phyloP scores from a whole-genome alignment of 92 coral and sea anemone species.

The Parazoanthus darwini region DNA sequence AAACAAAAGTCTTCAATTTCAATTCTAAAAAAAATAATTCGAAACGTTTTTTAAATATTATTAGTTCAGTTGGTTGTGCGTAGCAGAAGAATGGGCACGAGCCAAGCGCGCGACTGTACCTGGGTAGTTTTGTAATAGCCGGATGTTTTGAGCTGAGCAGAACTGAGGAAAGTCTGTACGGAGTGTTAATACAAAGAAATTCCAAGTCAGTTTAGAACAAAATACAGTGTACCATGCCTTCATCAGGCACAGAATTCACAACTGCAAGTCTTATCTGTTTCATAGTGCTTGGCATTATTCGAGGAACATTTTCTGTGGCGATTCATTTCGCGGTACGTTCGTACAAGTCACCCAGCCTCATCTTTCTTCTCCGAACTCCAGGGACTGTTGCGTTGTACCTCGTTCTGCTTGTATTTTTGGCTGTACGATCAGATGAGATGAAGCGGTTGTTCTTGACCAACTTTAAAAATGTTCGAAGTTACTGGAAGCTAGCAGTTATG shows the following conservation, averaged over 20 bases:
- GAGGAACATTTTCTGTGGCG: conserved; percentile 86
- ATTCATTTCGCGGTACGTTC: conserved; percentile 78
- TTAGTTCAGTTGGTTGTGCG: too few species aligned
- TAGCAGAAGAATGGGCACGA: neutral
- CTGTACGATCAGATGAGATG: conserved; percentile 59
- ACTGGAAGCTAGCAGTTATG: conserved; percentile 88
- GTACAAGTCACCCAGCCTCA: conserved; percentile 75
- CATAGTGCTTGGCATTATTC: conserved; percentile 76
- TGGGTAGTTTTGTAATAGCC: conserved; percentile 12
- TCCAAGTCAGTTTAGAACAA: neutral
- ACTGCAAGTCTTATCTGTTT: conserved; percentile 70
- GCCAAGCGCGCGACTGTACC: conserved; percentile 33
- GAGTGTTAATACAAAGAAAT: neutral
- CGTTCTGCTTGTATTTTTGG: conserved; percentile 53
- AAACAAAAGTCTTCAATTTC: too few species aligned
- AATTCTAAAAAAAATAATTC: too few species aligned
- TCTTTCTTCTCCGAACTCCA: conserved; percentile 93
- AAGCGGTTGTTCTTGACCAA: conserved; percentile 59
- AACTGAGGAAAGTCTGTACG: neutral
- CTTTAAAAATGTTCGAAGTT: conserved; percentile 54
- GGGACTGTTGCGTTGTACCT: conserved; percentile 77
- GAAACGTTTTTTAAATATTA: too few species aligned
- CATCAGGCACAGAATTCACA: conserved; percentile 66
- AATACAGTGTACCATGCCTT: conserved; percentile 53
- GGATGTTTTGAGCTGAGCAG: conserved; percentile 7